phyloP scores from a whole-genome alignment of 2,113 vertebrate genomes.

The Aix galericulata region DNA sequence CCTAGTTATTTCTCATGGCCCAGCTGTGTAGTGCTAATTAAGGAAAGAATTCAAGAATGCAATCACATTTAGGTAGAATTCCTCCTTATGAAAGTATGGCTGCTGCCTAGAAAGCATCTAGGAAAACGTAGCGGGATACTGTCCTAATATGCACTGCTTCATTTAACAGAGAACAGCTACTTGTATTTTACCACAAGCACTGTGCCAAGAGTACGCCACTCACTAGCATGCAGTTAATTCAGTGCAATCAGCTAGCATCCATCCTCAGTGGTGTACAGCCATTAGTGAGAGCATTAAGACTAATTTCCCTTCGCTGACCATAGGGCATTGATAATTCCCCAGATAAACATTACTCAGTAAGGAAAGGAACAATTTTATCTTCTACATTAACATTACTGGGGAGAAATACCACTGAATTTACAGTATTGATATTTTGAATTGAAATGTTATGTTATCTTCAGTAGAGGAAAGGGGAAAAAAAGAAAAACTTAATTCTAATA shows the following conservation, averaged over 20 bases:
- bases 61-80: background rate
- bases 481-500: background rate
- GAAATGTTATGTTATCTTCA: background rate
- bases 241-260: background rate
- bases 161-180: background rate
- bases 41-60: background rate
- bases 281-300: background rate
- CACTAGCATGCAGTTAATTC: background rate
- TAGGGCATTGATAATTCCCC: background rate
- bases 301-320: background rate
- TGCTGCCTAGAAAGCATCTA: background rate
- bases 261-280: background rate
- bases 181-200: background rate
- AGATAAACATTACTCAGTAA: background rate
- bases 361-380: background rate
- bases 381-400: background rate
- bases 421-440: background rate
- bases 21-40: background rate
- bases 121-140: background rate
- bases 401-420: background rate
- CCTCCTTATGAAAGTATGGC: background rate
- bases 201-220: background rate
- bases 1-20: background rate
- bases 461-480: background rate
- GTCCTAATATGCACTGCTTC: background rate